phyloP scores from a whole-genome alignment of 2,797 vertebrate species.

The Ficedula albicollis region DNA sequence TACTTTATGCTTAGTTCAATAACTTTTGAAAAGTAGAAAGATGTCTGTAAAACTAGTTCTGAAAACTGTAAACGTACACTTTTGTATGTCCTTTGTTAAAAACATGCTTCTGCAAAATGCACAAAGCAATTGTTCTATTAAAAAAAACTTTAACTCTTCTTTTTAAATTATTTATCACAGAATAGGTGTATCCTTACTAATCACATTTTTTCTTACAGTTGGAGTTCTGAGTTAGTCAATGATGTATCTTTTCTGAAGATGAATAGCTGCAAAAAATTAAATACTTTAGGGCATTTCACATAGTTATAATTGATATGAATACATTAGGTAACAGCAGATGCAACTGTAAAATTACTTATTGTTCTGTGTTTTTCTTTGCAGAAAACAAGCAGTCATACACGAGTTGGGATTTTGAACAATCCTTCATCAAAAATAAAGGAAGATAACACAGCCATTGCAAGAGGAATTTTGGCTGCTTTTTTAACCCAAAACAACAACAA shows the following conservation, averaged over 20 bases:
- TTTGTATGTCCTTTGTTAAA: background rate
- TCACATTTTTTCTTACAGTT: background rate
- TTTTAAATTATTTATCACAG: background rate
- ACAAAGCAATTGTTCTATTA: background rate
- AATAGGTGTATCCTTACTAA: background rate
- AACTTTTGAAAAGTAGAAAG: background rate
- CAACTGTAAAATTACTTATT: background rate
- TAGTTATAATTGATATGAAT: background rate
- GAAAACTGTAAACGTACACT: background rate
- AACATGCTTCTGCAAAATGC: background rate
- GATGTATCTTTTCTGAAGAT: background rate
- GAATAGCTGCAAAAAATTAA: background rate
- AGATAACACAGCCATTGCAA: conserved; percentile 86
- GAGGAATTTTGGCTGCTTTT: conserved; percentile 89
- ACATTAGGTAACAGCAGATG: background rate
- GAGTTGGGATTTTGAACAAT: conserved; percentile 91
- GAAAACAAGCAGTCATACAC: conserved; percentile 85
- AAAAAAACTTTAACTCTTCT: background rate
- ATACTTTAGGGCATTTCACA: background rate
- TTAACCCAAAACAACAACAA: conserved; percentile 88
- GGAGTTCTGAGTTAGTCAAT: background rate
- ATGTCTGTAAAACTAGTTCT: background rate
- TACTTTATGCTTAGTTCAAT: background rate
- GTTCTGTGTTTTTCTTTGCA: conserved; percentile 66
- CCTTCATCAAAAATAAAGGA: conserved; percentile 85